Percentiles rank a stretch among this genome's conserved stretches.
Evolutionary conservation across 2,888 invertebrate genomes (phyloP).

Genomic region (Drosophila acutilabella): DNA sequence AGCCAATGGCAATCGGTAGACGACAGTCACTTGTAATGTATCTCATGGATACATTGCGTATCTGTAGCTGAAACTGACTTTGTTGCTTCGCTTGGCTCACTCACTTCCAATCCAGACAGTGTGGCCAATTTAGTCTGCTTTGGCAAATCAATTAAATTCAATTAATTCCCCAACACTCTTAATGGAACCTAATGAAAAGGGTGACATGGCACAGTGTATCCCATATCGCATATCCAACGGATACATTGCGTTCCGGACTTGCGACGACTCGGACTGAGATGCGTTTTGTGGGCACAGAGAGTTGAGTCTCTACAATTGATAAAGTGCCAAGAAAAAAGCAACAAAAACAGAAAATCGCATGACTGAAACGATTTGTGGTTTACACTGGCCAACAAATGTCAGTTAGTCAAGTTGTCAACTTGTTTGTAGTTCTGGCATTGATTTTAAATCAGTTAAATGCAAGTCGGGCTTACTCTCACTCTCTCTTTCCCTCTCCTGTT

Average conservation of each 20-base stretch:
- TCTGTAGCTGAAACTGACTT: slow-evolving; percentile 5
- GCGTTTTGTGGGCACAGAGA: background rate
- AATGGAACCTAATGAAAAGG: slow-evolving; percentile 85
- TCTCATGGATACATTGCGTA: slow-evolving; percentile 39
- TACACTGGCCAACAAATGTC: slow-evolving; percentile 45
- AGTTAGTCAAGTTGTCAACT: slow-evolving; percentile 7
- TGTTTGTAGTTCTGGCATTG: slow-evolving; percentile 7
- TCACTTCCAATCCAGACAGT: slow-evolving; percentile 81
- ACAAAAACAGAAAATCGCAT: slow-evolving; percentile 62
- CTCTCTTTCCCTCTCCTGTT: too few relatives aligned
- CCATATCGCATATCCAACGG: slow-evolving; percentile 68
- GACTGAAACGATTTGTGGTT: slow-evolving; percentile 74
- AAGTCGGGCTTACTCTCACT: background rate
- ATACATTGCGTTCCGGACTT: slow-evolving; percentile 75
- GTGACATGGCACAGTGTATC: slow-evolving; percentile 75
- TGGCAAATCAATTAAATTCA: slow-evolving; percentile 86
- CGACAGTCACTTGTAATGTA: slow-evolving; percentile 44
- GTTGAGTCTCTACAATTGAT: slow-evolving; percentile 47
- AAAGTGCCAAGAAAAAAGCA: slow-evolving; percentile 53
- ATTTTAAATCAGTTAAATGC: slow-evolving; percentile 15
- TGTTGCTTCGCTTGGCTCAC: slow-evolving; percentile 22
- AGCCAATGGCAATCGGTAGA: slow-evolving; percentile 52
- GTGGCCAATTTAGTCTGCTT: slow-evolving; percentile 85
- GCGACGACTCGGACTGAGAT: slow-evolving; percentile 1
- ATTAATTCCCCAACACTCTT: slow-evolving; percentile 85